phyloP scores from a whole-genome alignment of 1,140 invertebrate species.

The Papilio helenus region DNA sequence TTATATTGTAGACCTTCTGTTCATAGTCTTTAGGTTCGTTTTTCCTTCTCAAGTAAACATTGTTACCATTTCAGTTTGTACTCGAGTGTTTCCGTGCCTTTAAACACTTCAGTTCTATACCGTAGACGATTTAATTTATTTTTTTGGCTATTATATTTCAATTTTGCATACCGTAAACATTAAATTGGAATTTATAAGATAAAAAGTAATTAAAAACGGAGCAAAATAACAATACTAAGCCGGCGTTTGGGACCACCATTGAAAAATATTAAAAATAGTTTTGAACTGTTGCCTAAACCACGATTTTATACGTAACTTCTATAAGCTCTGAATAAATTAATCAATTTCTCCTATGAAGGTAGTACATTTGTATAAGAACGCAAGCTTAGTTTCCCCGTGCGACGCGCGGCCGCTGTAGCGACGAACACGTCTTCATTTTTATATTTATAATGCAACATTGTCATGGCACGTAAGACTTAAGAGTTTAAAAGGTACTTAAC shows the following conservation, averaged over 20 bases:
- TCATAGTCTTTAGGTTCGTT: background rate
- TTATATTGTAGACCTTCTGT: background rate
- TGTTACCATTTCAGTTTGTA: slow-evolving; percentile 24
- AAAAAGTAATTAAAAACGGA: background rate
- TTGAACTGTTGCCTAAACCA: slow-evolving; percentile 20
- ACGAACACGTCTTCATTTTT: background rate
- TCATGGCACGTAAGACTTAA: slow-evolving; percentile 28
- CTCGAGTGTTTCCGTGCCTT: slow-evolving; percentile 16
- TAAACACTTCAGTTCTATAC: slow-evolving; percentile 2
- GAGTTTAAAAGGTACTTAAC: slow-evolving; percentile 21
- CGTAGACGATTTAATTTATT: background rate
- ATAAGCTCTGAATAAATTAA: background rate
- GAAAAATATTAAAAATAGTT: slow-evolving; percentile 24
- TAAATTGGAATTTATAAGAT: background rate
- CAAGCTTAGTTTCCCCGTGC: background rate
- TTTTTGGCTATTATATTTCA: background rate
- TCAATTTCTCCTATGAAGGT: background rate
- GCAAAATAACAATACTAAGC: slow-evolving; percentile 7
- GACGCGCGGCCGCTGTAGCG: background rate
- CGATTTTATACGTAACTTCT: slow-evolving; percentile 17
- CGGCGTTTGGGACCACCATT: slow-evolving; percentile 25
- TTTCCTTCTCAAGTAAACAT: background rate
- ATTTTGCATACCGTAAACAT: background rate
- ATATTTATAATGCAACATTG: background rate
- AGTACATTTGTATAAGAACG: background rate